A percentile compares a stretch with the other conserved stretches of the same genome.
Evolutionary conservation across 2,888 invertebrate genomes (phyloP).

Genomic region (Xanthostigma xanthostigma): DNA sequence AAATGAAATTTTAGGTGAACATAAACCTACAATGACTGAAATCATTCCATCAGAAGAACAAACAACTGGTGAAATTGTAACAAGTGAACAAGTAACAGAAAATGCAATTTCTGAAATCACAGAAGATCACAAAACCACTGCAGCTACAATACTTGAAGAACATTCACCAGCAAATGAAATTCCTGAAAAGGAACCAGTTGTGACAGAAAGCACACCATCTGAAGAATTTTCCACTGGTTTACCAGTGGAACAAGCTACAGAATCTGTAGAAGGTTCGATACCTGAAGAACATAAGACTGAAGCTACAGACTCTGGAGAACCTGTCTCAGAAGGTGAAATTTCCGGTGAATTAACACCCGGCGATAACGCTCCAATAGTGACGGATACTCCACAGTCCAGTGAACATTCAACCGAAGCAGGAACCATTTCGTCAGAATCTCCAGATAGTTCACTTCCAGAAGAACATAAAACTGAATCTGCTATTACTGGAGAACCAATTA

Average conservation of each 20-base stretch:
- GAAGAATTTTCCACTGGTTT: not conserved
- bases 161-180: conserved; percentile 5
- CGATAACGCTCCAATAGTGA: not conserved
- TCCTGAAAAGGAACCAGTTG: not conserved
- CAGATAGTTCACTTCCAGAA: not conserved
- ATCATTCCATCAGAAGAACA: not conserved
- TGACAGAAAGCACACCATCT: not conserved
- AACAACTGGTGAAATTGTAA: not conserved
- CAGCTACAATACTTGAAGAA: conserved; percentile 9
- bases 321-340: not conserved
- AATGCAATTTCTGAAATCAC: too few relatives aligned
- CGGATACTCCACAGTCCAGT: not conserved
- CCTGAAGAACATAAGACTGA: not conserved
- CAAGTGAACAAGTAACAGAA: conserved; percentile 1
- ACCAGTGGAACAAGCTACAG: too few relatives aligned
- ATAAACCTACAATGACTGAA: not conserved
- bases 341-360: not conserved
- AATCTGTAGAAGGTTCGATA: not conserved
- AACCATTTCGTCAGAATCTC: not conserved
- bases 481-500: not conserved
- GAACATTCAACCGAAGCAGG: not conserved
- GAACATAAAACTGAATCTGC: not conserved
- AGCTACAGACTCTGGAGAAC: not conserved
- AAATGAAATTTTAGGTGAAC: not conserved
- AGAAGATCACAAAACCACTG: not conserved